phyloP scores from a whole-genome alignment of 92 coral and sea anemone genomes.

The Zoanthus sansibaricus region DNA sequence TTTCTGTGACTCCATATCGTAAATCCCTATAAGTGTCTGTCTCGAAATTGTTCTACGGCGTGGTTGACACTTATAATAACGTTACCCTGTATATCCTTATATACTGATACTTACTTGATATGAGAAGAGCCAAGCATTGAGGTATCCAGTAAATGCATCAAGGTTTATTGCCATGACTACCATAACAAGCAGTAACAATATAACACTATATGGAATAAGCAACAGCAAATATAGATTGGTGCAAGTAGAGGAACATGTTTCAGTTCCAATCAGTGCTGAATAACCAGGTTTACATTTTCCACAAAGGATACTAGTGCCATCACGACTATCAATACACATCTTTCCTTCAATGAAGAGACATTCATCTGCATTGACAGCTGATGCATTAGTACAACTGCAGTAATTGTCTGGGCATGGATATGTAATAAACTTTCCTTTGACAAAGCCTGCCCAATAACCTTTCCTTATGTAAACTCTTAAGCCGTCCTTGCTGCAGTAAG shows the following conservation, averaged over 20 bases:
- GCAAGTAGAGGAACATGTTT: slow-evolving; percentile 64
- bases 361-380: slow-evolving; percentile 46
- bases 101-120: slow-evolving; percentile 66
- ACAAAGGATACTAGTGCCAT: slow-evolving; percentile 77
- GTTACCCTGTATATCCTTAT: no score
- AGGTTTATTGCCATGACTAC: slow-evolving; percentile 76
- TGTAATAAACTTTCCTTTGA: slow-evolving; percentile 72
- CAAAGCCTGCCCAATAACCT: slow-evolving; percentile 92
- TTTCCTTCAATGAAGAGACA: slow-evolving; percentile 56
- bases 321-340: slow-evolving; percentile 60
- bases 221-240: slow-evolving; percentile 64
- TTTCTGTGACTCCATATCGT: no score
- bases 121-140: slow-evolving; percentile 97
- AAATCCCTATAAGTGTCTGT: no score
- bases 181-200: slow-evolving; percentile 69
- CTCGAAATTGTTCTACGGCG: no score
- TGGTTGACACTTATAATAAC: no score
- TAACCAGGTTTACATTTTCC: slow-evolving; percentile 73
- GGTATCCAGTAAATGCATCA: slow-evolving; percentile 86
- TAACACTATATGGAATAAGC: slow-evolving; percentile 62
- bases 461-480: slow-evolving; percentile 69
- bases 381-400: slow-evolving; percentile 68
- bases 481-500: slow-evolving; percentile 78
- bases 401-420: slow-evolving; percentile 82
- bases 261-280: slow-evolving; percentile 76